A percentile compares a stretch with the other conserved stretches of the same genome.
Conservation (phyloP, 2,888 invertebrate genomes). For the Miltochrista miniata region DNA sequence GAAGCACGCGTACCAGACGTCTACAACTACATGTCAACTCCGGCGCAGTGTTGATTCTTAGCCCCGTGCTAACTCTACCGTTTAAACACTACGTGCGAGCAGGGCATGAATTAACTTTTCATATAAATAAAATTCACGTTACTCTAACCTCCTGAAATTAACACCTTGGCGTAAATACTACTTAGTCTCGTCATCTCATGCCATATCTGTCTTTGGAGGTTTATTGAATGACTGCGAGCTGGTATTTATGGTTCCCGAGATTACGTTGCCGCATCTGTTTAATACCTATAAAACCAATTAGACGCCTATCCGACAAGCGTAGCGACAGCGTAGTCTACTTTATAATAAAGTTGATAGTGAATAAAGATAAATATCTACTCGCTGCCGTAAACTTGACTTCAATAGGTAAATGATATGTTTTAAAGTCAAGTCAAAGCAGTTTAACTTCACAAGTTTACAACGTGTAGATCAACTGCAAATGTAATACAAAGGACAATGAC, state of each 20-base stretch:
- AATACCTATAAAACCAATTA: constrained; percentile 49
- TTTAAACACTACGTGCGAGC: constrained; percentile 81
- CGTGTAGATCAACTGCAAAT: no score
- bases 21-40: constrained; percentile 48
- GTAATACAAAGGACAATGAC: no score
- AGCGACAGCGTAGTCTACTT: constrained; percentile 34
- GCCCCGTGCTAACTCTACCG: constrained; percentile 78
- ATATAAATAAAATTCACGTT: constrained; percentile 84
- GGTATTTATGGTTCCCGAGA: constrained; percentile 53
- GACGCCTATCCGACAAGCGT: constrained; percentile 44
- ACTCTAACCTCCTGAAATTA: constrained; percentile 83
- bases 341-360: constrained; percentile 5
- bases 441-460: no score
- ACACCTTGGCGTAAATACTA: constrained; percentile 81
- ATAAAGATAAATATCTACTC: neutral
- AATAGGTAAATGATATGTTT: no score
- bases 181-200: constrained; percentile 73
- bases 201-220: constrained; percentile 56
- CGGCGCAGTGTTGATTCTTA: constrained; percentile 73
- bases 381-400: neutral
- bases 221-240: constrained; percentile 37
- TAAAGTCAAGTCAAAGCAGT: no score
- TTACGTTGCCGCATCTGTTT: constrained; percentile 44
- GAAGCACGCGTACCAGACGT: constrained; percentile 35
- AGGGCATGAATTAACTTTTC: constrained; percentile 82